Percentiles rank a stretch among this genome's conserved stretches.
phyloP scores from a whole-genome alignment of 64 coral and sea anemone genomes.

The Orbicella faveolata region DNA sequence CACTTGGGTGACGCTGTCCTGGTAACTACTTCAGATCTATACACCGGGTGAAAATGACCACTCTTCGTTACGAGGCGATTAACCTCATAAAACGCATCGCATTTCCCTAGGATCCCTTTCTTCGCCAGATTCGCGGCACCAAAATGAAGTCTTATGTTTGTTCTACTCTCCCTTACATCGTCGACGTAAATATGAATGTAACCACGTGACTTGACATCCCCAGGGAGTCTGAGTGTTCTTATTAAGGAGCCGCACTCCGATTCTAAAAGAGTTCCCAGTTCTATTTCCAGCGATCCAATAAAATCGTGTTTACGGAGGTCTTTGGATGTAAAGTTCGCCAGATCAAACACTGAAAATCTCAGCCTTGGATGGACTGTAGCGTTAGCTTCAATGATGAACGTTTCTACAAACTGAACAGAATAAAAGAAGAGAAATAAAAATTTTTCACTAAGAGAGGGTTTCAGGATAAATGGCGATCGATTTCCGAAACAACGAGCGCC shows the following conservation, averaged over 20 bases:
- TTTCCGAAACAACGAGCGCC: no score
- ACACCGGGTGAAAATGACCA: constrained; percentile 80
- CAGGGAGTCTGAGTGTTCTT: constrained; percentile 76
- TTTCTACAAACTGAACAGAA: constrained; percentile 80
- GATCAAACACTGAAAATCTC: constrained; percentile 89
- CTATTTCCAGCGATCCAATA: constrained; percentile 83
- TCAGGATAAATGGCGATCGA: no score
- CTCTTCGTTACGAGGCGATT: constrained; percentile 53
- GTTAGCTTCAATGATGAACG: constrained; percentile 78
- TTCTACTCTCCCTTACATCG: constrained; percentile 55
- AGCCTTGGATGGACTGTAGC: constrained; percentile 55
- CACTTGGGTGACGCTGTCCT: constrained; percentile 78
- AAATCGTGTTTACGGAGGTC: constrained; percentile 97
- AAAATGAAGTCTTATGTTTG: constrained; percentile 68
- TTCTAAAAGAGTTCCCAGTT: constrained; percentile 59
- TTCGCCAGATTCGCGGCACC: constrained; percentile 68
- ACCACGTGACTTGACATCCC: constrained; percentile 81
- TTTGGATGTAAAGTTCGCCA: constrained; percentile 96
- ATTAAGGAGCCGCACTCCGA: constrained; percentile 23
- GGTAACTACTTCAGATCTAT: constrained; percentile 90
- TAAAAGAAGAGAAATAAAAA: neutral
- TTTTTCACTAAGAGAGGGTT: neutral
- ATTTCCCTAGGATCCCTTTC: constrained; percentile 86
- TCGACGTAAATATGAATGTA: constrained; percentile 73
- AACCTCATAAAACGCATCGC: constrained; percentile 89